Conservation (phyloP, 2,797 vertebrate species). For the Sorex maritimensis region DNA sequence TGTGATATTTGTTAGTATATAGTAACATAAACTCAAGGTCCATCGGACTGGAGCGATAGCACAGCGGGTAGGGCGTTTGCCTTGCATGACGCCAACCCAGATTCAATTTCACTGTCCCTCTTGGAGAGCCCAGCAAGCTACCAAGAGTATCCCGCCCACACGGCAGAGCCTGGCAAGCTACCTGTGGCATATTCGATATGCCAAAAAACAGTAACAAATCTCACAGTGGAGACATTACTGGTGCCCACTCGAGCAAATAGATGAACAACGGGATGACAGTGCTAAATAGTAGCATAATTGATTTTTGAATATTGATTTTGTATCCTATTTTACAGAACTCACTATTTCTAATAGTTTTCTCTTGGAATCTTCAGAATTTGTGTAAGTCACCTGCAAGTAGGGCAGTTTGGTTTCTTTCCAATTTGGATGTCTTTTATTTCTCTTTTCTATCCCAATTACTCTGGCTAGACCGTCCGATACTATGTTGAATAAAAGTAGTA, state of each 20-base stretch:
- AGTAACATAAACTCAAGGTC: neutral
- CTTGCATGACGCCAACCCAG: too few relatives aligned
- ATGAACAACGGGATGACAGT: too few relatives aligned
- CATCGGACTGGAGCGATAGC: too few relatives aligned
- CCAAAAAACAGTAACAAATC: too few relatives aligned
- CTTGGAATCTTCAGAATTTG: neutral
- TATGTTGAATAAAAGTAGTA: neutral
- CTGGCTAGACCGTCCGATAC: neutral
- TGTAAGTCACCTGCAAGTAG: neutral
- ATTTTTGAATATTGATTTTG: slow-evolving; percentile 8
- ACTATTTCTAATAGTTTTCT: neutral
- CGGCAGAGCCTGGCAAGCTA: too few relatives aligned
- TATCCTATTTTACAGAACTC: neutral
- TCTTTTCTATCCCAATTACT: neutral
- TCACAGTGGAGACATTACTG: too few relatives aligned
- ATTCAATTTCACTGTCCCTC: too few relatives aligned
- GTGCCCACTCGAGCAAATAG: too few relatives aligned
- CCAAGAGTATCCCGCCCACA: too few relatives aligned
- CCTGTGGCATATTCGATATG: too few relatives aligned
- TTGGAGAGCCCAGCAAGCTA: too few relatives aligned
- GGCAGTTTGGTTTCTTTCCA: neutral
- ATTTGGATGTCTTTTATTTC: neutral
- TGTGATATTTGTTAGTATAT: neutral
- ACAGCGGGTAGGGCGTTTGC: too few relatives aligned
- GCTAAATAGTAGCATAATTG: neutral